Percentiles rank a stretch among this genome's conserved stretches.
Conservation (phyloP, 2,797 vertebrate genomes). For the Thripadectes ignobilis region DNA sequence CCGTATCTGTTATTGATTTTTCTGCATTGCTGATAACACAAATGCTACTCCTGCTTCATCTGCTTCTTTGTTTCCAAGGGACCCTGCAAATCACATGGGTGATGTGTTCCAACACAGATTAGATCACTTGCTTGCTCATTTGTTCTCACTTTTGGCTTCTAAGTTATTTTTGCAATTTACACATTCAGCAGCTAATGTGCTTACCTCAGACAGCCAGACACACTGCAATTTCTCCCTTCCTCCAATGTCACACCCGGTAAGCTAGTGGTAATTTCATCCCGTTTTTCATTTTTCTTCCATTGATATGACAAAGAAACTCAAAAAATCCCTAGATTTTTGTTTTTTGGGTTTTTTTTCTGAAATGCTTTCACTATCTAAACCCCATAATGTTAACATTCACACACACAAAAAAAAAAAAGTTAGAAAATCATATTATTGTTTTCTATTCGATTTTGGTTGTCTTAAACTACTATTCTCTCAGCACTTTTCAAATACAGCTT, state of each 20-base stretch:
- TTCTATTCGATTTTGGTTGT: background rate
- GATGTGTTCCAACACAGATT: constrained; percentile 28
- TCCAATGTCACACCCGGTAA: background rate
- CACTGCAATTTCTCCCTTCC: background rate
- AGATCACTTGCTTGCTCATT: constrained; percentile 48
- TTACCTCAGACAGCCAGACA: constrained; percentile 29
- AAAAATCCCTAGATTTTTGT: background rate
- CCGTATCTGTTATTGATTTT: constrained; percentile 69
- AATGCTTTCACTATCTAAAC: background rate
- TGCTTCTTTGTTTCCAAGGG: constrained; percentile 40
- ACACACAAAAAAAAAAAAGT: background rate
- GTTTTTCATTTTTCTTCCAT: background rate
- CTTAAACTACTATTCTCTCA: background rate
- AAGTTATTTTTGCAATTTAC: constrained; percentile 49
- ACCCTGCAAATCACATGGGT: constrained; percentile 11
- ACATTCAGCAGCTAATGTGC: constrained; percentile 36
- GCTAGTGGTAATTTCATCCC: background rate
- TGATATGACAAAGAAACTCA: background rate
- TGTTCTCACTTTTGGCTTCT: constrained; percentile 40
- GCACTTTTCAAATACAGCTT: background rate
- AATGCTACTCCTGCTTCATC: constrained; percentile 19
- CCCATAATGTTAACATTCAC: background rate
- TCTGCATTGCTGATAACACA: constrained; percentile 46
- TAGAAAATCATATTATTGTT: background rate
- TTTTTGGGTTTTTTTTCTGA: background rate